phyloP scores from a whole-genome alignment of 2,797 vertebrate species.

The Pipistrellus pipistrellus region DNA sequence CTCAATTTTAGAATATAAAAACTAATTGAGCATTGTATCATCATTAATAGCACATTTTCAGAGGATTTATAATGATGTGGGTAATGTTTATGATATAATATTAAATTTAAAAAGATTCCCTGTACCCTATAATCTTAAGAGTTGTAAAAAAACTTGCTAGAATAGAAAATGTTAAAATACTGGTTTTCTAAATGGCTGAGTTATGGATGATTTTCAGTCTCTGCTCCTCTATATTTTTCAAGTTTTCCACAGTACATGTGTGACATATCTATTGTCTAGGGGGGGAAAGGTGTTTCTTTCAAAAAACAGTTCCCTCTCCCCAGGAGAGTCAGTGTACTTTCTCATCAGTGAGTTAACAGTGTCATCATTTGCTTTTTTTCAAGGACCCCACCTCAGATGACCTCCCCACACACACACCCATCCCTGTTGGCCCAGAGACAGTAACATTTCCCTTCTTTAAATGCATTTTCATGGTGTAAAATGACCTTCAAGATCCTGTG shows the following conservation, averaged over 20 bases:
- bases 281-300: not conserved
- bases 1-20: constrained; percentile 40
- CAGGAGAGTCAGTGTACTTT: not conserved
- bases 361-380: not conserved
- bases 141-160: not conserved
- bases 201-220: not conserved
- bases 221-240: constrained; percentile 12
- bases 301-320: not conserved
- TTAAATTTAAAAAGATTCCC: constrained; percentile 33
- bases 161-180: constrained; percentile 1
- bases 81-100: not conserved
- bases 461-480: not conserved
- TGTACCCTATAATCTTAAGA: not conserved
- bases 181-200: not conserved
- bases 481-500: not conserved
- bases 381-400: not conserved
- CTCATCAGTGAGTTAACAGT: not conserved
- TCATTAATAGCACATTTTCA: constrained; percentile 58
- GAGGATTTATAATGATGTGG: not conserved
- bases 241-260: not conserved
- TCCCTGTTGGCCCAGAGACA: not conserved
- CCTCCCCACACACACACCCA: no score
- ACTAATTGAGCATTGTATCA: not conserved
- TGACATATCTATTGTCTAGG: not conserved
- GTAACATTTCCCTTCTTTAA: not conserved